Percentiles rank a stretch among this genome's conserved stretches.
Evolutionary conservation across 2,888 invertebrate species (phyloP).

Genomic region (Nephrotoma appendiculata): DNA sequence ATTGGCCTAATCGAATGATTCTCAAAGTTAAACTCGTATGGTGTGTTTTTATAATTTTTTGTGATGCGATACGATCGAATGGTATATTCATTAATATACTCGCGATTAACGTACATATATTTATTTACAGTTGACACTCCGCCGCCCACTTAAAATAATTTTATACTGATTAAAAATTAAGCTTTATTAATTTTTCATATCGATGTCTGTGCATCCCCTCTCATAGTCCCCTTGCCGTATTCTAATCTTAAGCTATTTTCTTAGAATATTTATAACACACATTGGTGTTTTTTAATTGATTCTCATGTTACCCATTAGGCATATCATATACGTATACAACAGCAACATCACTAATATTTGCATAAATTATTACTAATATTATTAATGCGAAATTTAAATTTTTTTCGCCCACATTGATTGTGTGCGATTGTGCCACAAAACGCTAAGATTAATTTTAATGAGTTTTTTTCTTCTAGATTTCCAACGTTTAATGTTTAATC

Average conservation of each 20-base stretch:
- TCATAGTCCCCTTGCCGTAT: background rate
- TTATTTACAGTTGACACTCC: background rate
- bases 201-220: background rate
- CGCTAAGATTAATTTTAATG: background rate
- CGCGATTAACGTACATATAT: background rate
- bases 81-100: background rate
- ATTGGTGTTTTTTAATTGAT: background rate
- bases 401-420: background rate
- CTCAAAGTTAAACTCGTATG: background rate
- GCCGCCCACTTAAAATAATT: background rate
- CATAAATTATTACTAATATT: background rate
- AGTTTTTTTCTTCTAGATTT: background rate
- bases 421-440: background rate
- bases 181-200: background rate
- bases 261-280: background rate
- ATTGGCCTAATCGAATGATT: background rate
- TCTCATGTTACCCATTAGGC: background rate
- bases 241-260: background rate
- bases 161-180: background rate
- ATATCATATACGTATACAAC: background rate
- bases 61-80: background rate
- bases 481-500: background rate
- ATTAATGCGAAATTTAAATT: background rate
- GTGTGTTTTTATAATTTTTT: background rate
- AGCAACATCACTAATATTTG: background rate